Percentiles rank a stretch among this genome's conserved stretches.
These are phyloP conservation scores for Cydia strobilella DNA, from an alignment of 1,140 invertebrate genomes.

Conservation along the genomic window DNA sequence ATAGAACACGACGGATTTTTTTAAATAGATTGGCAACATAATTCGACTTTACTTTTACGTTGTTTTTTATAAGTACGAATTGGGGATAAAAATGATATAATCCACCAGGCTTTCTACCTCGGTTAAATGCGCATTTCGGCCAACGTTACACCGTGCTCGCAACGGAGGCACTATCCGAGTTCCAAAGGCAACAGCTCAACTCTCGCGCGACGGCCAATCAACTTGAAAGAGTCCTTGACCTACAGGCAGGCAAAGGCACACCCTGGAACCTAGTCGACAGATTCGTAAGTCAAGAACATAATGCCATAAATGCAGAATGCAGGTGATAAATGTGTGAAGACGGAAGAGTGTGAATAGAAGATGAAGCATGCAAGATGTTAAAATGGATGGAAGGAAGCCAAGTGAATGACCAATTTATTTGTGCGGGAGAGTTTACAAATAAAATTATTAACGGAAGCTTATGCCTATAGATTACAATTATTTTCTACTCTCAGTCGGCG, in stretches of 20 bases:
- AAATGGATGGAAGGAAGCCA: neutral
- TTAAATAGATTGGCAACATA: neutral
- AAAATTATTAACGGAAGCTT: neutral
- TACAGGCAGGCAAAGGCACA: conserved; percentile 81
- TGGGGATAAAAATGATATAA: neutral
- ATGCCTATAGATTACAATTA: neutral
- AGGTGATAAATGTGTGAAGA: neutral
- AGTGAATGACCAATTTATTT: neutral
- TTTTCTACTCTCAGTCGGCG: conserved; percentile 76
- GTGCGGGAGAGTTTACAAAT: neutral
- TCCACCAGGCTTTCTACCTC: conserved; percentile 83
- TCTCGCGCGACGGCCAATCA: conserved; percentile 79
- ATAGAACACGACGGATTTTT: neutral
- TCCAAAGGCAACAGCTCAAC: conserved; percentile 82
- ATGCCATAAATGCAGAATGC: neutral
- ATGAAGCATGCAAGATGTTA: neutral
- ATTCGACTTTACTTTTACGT: too few relatives aligned
- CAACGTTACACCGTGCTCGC: conserved; percentile 84
- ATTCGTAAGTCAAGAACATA: conserved; percentile 75
- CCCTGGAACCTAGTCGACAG: conserved; percentile 82
- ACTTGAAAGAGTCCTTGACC: conserved; percentile 78
- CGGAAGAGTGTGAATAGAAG: conserved; percentile 13
- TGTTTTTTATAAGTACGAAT: neutral
- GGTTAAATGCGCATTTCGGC: conserved; percentile 81
- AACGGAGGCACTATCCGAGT: conserved; percentile 84